Evolutionary conservation across 2,113 vertebrate species (phyloP), one percentile per base, ranked within the genome.

Genomic region (Percopsis transmontana): DNA sequence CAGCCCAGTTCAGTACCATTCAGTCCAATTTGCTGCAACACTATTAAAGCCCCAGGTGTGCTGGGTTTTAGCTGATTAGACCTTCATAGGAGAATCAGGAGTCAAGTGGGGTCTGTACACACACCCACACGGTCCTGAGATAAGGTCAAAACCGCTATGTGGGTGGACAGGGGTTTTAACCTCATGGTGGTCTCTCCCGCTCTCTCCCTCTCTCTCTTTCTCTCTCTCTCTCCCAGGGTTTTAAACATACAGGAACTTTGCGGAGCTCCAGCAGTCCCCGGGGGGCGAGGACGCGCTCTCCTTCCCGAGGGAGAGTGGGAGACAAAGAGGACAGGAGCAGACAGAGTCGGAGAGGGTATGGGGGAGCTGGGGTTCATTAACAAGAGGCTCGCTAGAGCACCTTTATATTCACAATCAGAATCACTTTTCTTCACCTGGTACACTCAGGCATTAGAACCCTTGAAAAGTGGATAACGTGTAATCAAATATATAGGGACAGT

Each of bases 181-280:
- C 5, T 18, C n/a, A 13, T 5, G 5, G 15, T 48, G 8, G 8
- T 12, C 21, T 19, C 16, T 50, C 44, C 15, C 41, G 2, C 5
- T 27, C 5, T 33, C 27, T 33, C 27, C 21, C 8, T 24, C 62
- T 23, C 27, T 5, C 38, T 9, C 39, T 58, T 16, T 50, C 10
- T 54, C 44, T 57, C 24, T 42, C 8, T 48, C 42, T 59, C 7
- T 58, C 24, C 27, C 88, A 95, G 90, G 91, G 93, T 2, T 90
- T 91, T 42, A 95, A 96, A 47, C 92, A 95, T 61, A 91, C 91
- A 66, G 94, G 95, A 33, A 96, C 95, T 55, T 76, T 96, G 24
- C 91, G 95, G 42, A 96, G 95, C 79, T 94, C 95, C 87, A 96
- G 95, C 90, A 97, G 95, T 65, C 95, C 96, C 58, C 89, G 96